Evolutionary conservation across 1,140 invertebrate species (phyloP), one percentile per base, ranked within the genome.

Genomic region (Drosophila mojavensis): DNA sequence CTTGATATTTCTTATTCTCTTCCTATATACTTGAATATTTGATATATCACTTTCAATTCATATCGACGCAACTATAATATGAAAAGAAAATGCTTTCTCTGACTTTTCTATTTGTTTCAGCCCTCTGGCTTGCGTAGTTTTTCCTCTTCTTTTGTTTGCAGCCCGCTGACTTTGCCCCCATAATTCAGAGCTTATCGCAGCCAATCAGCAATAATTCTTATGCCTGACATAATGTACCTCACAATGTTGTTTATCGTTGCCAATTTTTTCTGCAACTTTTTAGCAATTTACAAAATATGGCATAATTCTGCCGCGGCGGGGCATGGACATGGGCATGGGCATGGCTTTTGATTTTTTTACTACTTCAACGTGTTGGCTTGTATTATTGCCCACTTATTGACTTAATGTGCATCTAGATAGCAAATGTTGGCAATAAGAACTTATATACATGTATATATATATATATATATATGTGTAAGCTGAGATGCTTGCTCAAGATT

Each of bases 241-340:
- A 74, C 68, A 81, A 78, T 75, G 62, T 82, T 88, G 83, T 88
- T 86, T 86, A 79, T 88, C 79, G 73, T 15, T 54, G 59, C 5
- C 69, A 74, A 50, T 78, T 84, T 79, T 79, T 84, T 79, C 48
- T 71, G 59, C 64, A 82, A 89, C 62, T 74, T 79, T 79, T 79
- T 88, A 78, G 84, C 84, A 81, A 88, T 88, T 89, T 68, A 64
- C 73, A 47, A 88, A 88, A 88, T 88, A 89, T 88, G 84, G 69
- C 84, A 88, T 84, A 84, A 88, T 79, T 79, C 47, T 11, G 43
- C 41, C 59, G 33, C 43, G 39, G 33, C 28, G 58, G 72, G 64
- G 56, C 60, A 58, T 43, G 58, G 33, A 0, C 28, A 30, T 30
- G 20, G 64, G 56, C 60, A 58, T 50, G 58, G 33, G 5, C 28